phyloP scores from a whole-genome alignment of 2,113 vertebrate genomes.

The Pedetes capensis region DNA sequence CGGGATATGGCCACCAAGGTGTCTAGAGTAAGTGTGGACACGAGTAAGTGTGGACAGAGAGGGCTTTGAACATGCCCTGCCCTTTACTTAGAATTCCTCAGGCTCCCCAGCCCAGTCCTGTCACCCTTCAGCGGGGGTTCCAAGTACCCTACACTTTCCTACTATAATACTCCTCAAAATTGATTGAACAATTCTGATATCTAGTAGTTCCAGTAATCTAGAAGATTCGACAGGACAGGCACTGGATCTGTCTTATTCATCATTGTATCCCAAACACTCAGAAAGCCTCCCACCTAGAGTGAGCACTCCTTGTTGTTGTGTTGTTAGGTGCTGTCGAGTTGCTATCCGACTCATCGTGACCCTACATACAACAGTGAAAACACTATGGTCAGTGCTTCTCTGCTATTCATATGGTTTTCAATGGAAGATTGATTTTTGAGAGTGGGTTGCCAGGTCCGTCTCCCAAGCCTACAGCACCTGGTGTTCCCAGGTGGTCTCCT shows the following conservation, averaged over 20 bases:
- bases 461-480: too few species aligned
- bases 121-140: background rate
- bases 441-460: too few species aligned
- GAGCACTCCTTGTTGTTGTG: background rate
- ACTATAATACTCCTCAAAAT: background rate
- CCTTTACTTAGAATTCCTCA: background rate
- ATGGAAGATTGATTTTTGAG: too few species aligned
- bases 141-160: background rate
- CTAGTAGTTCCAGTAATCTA: background rate
- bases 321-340: too few species aligned
- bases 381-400: too few species aligned
- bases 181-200: background rate
- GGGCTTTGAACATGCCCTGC: too few species aligned
- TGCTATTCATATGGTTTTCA: too few species aligned
- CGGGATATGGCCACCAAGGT: background rate
- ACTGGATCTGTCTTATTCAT: background rate
- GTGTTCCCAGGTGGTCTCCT: too few species aligned
- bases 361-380: too few species aligned
- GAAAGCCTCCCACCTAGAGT: background rate
- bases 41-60: background rate
- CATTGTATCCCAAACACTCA: background rate
- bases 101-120: background rate
- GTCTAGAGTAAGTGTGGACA: accelerated
- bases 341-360: too few species aligned
- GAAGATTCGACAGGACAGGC: background rate